Percentiles rank a stretch among this genome's conserved stretches.
Evolutionary conservation across 1,140 invertebrate species (phyloP).

Genomic region (Physella acuta): DNA sequence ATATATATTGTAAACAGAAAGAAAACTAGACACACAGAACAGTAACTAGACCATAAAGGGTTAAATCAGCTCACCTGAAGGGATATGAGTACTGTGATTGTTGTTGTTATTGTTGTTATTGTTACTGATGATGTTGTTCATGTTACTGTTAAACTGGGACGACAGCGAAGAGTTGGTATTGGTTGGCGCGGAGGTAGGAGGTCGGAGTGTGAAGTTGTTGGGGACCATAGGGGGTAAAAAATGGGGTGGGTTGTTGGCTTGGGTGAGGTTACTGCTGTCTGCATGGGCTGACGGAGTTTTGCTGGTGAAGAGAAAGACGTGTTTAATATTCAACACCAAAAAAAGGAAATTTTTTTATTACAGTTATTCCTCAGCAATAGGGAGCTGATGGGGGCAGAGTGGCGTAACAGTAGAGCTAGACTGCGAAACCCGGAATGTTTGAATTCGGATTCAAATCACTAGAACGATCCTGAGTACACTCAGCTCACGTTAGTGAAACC

Average conservation of each 20-base stretch:
- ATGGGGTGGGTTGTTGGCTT: not conserved
- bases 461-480: too few relatives aligned
- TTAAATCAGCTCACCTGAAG: not conserved
- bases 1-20: not conserved
- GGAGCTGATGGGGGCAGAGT: too few relatives aligned
- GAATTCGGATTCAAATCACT: too few relatives aligned
- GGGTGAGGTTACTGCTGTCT: slow-evolving; percentile 35
- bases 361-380: too few relatives aligned
- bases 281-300: slow-evolving; percentile 26
- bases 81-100: not conserved
- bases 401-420: too few relatives aligned
- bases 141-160: slow-evolving; percentile 8
- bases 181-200: slow-evolving; percentile 17
- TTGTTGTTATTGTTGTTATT: not conserved
- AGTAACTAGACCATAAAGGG: too few relatives aligned
- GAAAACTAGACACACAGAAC: too few relatives aligned
- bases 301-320: slow-evolving; percentile 19
- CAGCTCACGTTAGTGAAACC: too few relatives aligned
- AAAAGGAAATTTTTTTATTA: not conserved
- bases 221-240: not conserved
- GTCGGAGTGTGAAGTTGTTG: slow-evolving; percentile 13
- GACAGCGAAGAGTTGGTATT: slow-evolving; percentile 9
- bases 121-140: slow-evolving; percentile 5
- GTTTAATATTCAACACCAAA: not conserved
- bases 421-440: too few relatives aligned